phyloP scores from a whole-genome alignment of 2,888 invertebrate species.

The Trichacis sp. region DNA sequence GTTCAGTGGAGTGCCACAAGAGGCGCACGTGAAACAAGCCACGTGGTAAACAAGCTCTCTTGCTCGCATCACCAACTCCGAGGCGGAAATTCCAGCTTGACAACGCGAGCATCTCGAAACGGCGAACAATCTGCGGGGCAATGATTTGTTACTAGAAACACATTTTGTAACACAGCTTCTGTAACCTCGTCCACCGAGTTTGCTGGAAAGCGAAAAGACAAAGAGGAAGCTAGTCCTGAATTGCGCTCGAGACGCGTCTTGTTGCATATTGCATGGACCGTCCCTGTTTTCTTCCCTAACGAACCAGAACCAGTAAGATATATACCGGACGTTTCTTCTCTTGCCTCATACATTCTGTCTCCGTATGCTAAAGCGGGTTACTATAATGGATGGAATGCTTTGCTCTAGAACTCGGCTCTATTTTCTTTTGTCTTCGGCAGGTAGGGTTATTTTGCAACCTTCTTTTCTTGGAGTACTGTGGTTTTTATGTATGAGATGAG shows the following conservation, averaged over 20 bases:
- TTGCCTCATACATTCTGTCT: constrained; percentile 29
- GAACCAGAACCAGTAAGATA: constrained; percentile 56
- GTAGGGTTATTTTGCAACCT: too few species aligned
- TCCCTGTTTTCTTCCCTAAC: constrained; percentile 63
- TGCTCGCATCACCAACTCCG: constrained; percentile 92
- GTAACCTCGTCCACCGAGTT: constrained; percentile 7
- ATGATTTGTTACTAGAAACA: constrained; percentile 17
- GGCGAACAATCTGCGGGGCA: constrained; percentile 83
- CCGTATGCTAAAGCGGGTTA: background rate
- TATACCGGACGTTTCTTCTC: constrained; percentile 54
- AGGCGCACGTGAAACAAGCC: constrained; percentile 89
- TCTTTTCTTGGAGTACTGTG: too few species aligned
- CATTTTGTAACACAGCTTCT: background rate
- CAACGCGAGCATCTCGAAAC: constrained; percentile 89
- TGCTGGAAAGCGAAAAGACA: constrained; percentile 45
- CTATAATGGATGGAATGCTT: background rate
- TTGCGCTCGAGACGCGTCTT: constrained; percentile 49
- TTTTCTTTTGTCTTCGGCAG: too few species aligned
- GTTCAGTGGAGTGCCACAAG: constrained; percentile 84
- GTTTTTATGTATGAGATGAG: too few species aligned
- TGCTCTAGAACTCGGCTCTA: background rate
- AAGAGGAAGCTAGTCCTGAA: constrained; percentile 52
- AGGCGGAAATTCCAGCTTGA: constrained; percentile 84
- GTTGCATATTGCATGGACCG: constrained; percentile 66
- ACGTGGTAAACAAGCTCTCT: constrained; percentile 89